These are phyloP conservation scores for Kryptolebias marmoratus DNA, from an alignment of 2,113 vertebrate species.

Conservation along the genomic window DNA sequence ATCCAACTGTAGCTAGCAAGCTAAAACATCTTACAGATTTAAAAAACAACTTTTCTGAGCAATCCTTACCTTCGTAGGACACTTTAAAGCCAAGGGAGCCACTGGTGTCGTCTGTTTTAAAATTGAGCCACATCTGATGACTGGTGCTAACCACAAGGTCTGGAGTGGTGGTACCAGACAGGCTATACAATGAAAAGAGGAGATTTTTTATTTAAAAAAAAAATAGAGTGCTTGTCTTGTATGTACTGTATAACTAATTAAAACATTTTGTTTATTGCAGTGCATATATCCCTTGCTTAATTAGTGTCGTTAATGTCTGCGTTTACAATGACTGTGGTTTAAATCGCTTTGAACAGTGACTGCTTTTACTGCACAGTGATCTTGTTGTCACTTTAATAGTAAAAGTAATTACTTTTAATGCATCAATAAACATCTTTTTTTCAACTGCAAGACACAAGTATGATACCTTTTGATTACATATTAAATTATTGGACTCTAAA, in stretches of 20 bases:
- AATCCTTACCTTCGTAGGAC: slow-evolving; percentile 88
- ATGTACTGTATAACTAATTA: too few relatives aligned
- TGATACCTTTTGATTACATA: neutral
- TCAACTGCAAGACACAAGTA: slow-evolving; percentile 1
- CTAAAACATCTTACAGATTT: neutral
- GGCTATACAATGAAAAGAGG: slow-evolving; percentile 70
- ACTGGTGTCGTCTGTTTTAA: slow-evolving; percentile 95
- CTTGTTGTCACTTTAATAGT: slow-evolving; percentile 13
- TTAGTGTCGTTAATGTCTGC: neutral
- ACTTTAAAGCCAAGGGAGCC: slow-evolving; percentile 97
- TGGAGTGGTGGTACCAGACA: slow-evolving; percentile 92
- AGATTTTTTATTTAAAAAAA: too few relatives aligned
- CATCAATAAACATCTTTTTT: slow-evolving; percentile 17
- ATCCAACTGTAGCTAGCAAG: neutral
- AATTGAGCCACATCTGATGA: slow-evolving; percentile 99
- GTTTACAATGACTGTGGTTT: neutral
- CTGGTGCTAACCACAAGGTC: slow-evolving; percentile 98
- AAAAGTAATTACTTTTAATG: neutral
- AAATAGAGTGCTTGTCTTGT: too few relatives aligned
- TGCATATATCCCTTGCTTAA: neutral
- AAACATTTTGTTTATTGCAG: too few relatives aligned
- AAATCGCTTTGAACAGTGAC: slow-evolving; percentile 2
- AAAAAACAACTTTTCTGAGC: neutral
- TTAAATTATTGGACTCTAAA: slow-evolving; percentile 25
- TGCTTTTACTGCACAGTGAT: slow-evolving; percentile 10